Conservation (phyloP, 53 echinoderm and acorn worm species). For the Zoroaster sp. region DNA sequence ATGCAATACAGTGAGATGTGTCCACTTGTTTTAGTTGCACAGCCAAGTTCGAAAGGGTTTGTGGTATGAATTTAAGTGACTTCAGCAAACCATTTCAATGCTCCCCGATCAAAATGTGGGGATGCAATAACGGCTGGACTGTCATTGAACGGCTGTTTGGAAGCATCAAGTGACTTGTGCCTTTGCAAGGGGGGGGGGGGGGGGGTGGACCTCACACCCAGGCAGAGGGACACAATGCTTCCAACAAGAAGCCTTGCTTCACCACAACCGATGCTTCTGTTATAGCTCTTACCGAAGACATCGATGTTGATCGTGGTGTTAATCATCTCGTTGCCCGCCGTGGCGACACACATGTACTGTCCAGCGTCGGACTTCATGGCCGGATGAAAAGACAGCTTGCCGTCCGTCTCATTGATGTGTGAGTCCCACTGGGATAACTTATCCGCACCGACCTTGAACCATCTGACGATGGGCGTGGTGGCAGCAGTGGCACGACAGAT, state of each 20-base stretch:
- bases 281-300: slow-evolving; percentile 70
- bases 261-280: background rate
- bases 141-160: no score
- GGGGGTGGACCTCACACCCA: no score
- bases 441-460: slow-evolving; percentile 64
- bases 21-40: no score
- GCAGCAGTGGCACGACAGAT: slow-evolving; percentile 78
- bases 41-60: no score
- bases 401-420: slow-evolving; percentile 53
- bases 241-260: background rate
- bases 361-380: slow-evolving; percentile 78
- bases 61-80: no score
- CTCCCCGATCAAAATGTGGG: no score
- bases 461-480: slow-evolving; percentile 52
- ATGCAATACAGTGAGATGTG: no score
- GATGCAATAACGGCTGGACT: no score
- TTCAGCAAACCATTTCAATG: no score
- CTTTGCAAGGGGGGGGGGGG: no score
- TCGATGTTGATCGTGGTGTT: slow-evolving; percentile 73
- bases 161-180: no score
- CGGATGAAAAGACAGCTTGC: slow-evolving; percentile 71
- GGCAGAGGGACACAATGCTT: no score
- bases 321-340: slow-evolving; percentile 66
- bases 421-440: slow-evolving; percentile 43
- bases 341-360: slow-evolving; percentile 77